These are phyloP conservation scores for Coelinius sp. DNA, from an alignment of 2,888 invertebrate genomes.

Conservation along the genomic window DNA sequence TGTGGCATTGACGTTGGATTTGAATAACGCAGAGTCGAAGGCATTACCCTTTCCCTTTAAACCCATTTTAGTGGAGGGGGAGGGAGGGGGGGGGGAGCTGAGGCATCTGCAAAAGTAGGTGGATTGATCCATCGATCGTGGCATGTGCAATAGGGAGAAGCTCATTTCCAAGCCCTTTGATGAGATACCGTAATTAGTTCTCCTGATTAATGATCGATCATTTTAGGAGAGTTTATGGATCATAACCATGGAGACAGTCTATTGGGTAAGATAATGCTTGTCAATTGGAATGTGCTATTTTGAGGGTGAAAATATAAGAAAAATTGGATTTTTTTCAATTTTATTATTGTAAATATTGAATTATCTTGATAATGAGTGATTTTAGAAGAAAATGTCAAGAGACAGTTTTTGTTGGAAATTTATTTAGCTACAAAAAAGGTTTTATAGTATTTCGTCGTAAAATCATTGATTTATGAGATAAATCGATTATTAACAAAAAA, in stretches of 20 bases:
- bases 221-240: slow-evolving; percentile 39
- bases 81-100: neutral
- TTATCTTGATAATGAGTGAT: too few relatives aligned
- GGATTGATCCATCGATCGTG: slow-evolving; percentile 36
- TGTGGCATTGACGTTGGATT: slow-evolving; percentile 41
- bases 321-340: too few relatives aligned
- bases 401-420: too few relatives aligned
- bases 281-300: too few relatives aligned
- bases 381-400: too few relatives aligned
- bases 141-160: slow-evolving; percentile 14
- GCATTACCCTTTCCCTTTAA: slow-evolving; percentile 27
- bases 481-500: too few relatives aligned
- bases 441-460: too few relatives aligned
- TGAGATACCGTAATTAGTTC: slow-evolving; percentile 50
- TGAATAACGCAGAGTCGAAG: slow-evolving; percentile 45
- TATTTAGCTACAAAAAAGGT: too few relatives aligned
- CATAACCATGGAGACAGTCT: slow-evolving; percentile 20
- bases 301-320: too few relatives aligned
- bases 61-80: slow-evolving; percentile 2
- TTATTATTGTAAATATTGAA: too few relatives aligned
- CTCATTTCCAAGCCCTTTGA: slow-evolving; percentile 36
- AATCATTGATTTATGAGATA: too few relatives aligned
- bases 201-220: slow-evolving; percentile 49
- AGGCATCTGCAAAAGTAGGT: neutral
- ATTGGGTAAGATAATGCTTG: slow-evolving; percentile 21